phyloP scores from a whole-genome alignment of 2,888 invertebrate species.

The Taphrorychus bicolor region DNA sequence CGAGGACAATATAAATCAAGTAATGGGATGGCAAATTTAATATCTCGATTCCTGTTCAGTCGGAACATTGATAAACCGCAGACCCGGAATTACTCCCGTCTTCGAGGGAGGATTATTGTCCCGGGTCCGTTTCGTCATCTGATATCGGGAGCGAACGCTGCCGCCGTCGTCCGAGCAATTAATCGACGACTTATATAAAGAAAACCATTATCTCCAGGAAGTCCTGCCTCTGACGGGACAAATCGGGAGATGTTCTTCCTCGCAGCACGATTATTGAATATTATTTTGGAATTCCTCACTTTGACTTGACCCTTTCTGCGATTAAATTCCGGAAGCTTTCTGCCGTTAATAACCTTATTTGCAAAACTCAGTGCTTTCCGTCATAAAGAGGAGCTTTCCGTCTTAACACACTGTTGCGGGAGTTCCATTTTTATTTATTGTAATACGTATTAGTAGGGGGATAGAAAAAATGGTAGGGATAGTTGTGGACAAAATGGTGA shows the following conservation, averaged over 20 bases:
- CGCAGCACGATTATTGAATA: not conserved
- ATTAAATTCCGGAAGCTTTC: too few relatives aligned
- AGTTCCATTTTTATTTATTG: too few relatives aligned
- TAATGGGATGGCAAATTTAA: conserved; percentile 9
- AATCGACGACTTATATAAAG: conserved; percentile 5
- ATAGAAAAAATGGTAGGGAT: too few relatives aligned
- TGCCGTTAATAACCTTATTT: too few relatives aligned
- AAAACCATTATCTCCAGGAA: conserved; percentile 11
- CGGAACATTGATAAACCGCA: conserved; percentile 26
- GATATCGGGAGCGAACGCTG: not conserved
- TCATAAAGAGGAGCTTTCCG: too few relatives aligned
- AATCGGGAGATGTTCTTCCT: not conserved
- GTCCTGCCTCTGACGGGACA: conserved; percentile 5
- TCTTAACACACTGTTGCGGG: too few relatives aligned
- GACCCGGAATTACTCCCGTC: conserved; percentile 7
- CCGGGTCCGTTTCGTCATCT: not conserved
- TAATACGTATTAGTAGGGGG: too few relatives aligned
- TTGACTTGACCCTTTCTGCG: too few relatives aligned
- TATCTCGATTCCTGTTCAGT: conserved; percentile 9
- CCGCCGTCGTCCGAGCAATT: not conserved
- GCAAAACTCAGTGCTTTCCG: too few relatives aligned
- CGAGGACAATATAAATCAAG: conserved; percentile 7
- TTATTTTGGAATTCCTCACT: not conserved
- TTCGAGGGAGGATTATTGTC: conserved; percentile 4
- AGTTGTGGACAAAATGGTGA: too few relatives aligned